Conservation (phyloP, 2,888 invertebrate genomes). For the Chrysotoxum bicinctum region DNA sequence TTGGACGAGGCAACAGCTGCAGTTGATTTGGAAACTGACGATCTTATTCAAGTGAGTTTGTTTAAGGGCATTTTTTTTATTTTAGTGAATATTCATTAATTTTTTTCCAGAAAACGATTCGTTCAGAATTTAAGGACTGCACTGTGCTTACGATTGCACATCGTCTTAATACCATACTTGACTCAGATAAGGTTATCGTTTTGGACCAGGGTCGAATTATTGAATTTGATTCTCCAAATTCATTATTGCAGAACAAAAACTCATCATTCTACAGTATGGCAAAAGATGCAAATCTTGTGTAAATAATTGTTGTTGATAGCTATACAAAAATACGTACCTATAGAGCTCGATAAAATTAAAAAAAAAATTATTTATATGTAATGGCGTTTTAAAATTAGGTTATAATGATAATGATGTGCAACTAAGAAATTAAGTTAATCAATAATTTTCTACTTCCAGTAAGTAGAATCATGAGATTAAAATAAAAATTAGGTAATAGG, state of each 20-base stretch:
- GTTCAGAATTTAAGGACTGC: slow-evolving; percentile 91
- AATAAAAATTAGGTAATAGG: too few species aligned
- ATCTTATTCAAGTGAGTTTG: slow-evolving; percentile 87
- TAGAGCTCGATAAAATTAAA: slow-evolving; percentile 7
- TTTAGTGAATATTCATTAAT: background rate
- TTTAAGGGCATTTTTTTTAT: background rate
- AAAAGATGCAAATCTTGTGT: slow-evolving; percentile 90
- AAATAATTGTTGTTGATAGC: slow-evolving; percentile 61
- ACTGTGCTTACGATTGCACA: slow-evolving; percentile 97
- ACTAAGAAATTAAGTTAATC: background rate
- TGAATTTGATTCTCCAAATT: slow-evolving; percentile 89
- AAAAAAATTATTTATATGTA: background rate
- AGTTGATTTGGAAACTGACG: slow-evolving; percentile 95
- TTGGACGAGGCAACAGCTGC: slow-evolving; percentile 95
- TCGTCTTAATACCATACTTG: slow-evolving; percentile 95
- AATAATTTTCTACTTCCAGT: background rate
- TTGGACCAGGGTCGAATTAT: slow-evolving; percentile 87
- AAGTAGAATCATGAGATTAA: background rate
- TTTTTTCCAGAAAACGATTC: slow-evolving; percentile 89
- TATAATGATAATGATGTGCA: background rate
- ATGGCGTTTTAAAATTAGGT: background rate
- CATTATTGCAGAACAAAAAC: slow-evolving; percentile 86
- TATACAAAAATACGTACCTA: background rate
- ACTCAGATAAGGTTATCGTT: slow-evolving; percentile 93
- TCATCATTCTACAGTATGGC: slow-evolving; percentile 92